phyloP scores from a whole-genome alignment of 2,113 vertebrate species.

The Clinocottus analis region DNA sequence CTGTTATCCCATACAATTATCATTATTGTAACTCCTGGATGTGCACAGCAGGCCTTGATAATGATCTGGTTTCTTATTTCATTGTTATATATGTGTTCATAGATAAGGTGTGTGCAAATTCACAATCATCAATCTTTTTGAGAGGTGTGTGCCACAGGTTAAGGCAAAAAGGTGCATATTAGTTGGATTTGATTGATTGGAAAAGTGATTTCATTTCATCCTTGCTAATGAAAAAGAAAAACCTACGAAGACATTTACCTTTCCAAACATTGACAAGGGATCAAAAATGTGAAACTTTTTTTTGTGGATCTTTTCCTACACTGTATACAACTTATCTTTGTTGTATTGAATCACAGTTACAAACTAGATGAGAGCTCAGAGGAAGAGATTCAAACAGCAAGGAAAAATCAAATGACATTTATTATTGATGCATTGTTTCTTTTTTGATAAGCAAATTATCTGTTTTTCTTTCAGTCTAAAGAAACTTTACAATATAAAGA shows the following conservation, averaged over 20 bases:
- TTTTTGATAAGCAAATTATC: conserved; percentile 84
- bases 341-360: background rate
- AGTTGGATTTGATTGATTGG: too few species aligned
- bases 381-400: conserved; percentile 66
- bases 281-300: background rate
- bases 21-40: background rate
- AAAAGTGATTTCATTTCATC: background rate
- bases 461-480: conserved; percentile 85
- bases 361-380: conserved; percentile 23
- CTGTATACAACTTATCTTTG: background rate
- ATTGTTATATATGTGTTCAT: too few species aligned
- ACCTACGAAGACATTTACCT: background rate
- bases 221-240: background rate
- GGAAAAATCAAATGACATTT: conserved; percentile 84
- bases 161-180: background rate
- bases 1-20: background rate
- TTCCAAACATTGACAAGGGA: background rate
- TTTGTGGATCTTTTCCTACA: background rate
- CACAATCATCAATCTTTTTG: background rate
- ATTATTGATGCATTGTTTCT: conserved; percentile 86
- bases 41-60: background rate
- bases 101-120: background rate
- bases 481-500: conserved; percentile 86
- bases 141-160: background rate
- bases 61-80: background rate